Conservation (phyloP, 2,797 vertebrate genomes). For the Iguana delicatissima region DNA sequence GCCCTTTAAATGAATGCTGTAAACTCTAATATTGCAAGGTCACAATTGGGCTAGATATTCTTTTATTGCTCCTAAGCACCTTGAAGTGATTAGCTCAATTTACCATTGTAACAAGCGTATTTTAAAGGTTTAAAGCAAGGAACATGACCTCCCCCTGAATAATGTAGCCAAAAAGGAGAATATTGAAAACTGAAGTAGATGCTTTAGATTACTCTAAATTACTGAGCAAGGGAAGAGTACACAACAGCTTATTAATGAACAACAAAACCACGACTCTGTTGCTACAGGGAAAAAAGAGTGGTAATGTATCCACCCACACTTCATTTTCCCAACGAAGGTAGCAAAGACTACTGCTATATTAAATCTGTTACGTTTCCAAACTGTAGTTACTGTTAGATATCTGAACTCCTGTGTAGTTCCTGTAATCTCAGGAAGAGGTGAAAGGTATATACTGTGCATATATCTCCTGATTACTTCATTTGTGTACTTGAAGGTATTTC, state of each 20-base stretch:
- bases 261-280: conserved; percentile 77
- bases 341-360: conserved; percentile 75
- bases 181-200: conserved; percentile 37
- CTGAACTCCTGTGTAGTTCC: conserved; percentile 17
- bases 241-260: conserved; percentile 74
- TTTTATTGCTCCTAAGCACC: not conserved
- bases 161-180: conserved; percentile 10
- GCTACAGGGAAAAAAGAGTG: conserved; percentile 79
- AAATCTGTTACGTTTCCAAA: conserved; percentile 72
- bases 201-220: conserved; percentile 26
- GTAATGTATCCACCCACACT: conserved; percentile 82
- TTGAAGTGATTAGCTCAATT: not conserved
- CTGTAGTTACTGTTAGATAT: conserved; percentile 58
- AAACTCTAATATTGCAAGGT: conserved; percentile 42
- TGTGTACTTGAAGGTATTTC: conserved; percentile 72
- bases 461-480: conserved; percentile 52
- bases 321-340: conserved; percentile 80
- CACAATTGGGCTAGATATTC: conserved; percentile 46
- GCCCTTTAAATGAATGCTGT: conserved; percentile 21
- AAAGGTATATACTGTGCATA: conserved; percentile 19
- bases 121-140: not conserved
- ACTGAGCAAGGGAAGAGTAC: conserved; percentile 60
- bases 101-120: not conserved
- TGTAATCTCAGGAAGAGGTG: not conserved
- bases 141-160: not conserved